Evolutionary conservation across 2,888 invertebrate species (phyloP).

Genomic region (Podabrus alpinus): DNA sequence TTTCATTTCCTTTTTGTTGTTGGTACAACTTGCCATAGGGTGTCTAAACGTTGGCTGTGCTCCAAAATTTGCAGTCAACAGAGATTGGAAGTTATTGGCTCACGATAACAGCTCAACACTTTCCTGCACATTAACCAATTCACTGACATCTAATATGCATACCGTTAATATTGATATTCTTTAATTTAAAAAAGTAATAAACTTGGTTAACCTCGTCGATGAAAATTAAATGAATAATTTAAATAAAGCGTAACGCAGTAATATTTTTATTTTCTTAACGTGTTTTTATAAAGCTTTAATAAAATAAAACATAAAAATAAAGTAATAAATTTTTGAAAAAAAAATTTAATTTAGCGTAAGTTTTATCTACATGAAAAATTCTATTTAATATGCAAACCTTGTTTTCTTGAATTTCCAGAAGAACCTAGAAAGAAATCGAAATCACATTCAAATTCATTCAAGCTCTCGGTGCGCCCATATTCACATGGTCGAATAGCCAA

Average conservation of each 20-base stretch:
- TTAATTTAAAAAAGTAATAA: not conserved
- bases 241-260: not conserved
- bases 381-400: slow-evolving; percentile 25
- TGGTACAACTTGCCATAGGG: slow-evolving; percentile 4
- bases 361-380: slow-evolving; percentile 4
- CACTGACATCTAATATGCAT: slow-evolving; percentile 13
- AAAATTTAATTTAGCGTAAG: not conserved
- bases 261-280: not conserved
- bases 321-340: not conserved
- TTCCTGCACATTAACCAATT: slow-evolving; percentile 29
- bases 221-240: not conserved
- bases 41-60: slow-evolving; percentile 14
- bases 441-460: slow-evolving; percentile 29
- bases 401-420: slow-evolving; percentile 13
- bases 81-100: slow-evolving; percentile 7
- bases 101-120: slow-evolving; percentile 19
- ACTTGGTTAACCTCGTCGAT: not conserved
- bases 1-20: slow-evolving; percentile 4
- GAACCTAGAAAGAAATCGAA: slow-evolving; percentile 23
- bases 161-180: slow-evolving; percentile 9
- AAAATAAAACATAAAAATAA: not conserved
- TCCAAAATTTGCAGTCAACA: slow-evolving; percentile 17
- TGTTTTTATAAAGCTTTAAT: not conserved
- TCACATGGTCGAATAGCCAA: slow-evolving; percentile 29
- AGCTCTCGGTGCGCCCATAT: slow-evolving; percentile 28